Conservation (phyloP, 2,888 invertebrate species). For the Ochropacha duplaris region DNA sequence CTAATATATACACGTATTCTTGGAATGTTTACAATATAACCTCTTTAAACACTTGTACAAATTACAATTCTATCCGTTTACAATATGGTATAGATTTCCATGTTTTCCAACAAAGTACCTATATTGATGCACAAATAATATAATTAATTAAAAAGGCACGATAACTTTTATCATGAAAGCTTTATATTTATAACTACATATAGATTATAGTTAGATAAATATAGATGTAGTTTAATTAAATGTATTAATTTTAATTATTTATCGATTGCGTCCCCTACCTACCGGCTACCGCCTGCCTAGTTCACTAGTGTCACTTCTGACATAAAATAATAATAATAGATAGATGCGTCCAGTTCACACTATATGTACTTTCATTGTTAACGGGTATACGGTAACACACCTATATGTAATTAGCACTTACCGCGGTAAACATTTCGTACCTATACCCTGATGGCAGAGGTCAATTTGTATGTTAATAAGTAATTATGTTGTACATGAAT, state of each 20-base stretch:
- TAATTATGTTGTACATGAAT: slow-evolving; percentile 1
- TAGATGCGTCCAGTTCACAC: background rate
- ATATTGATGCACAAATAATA: too few species aligned
- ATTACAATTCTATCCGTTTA: too few species aligned
- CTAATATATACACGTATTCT: background rate
- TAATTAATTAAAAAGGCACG: background rate
- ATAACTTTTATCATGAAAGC: background rate
- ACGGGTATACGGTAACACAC: background rate
- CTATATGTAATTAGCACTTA: background rate
- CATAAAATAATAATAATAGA: too few species aligned
- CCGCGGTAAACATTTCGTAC: background rate
- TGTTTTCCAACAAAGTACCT: background rate
- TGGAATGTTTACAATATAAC: background rate
- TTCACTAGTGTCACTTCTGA: too few species aligned
- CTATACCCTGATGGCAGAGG: slow-evolving; percentile 7
- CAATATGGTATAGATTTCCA: too few species aligned
- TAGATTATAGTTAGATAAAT: too few species aligned
- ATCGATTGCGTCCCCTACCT: background rate
- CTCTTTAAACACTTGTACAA: background rate
- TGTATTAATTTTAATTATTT: background rate
- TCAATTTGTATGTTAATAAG: slow-evolving; percentile 21
- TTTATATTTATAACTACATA: background rate
- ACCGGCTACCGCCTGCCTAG: too few species aligned
- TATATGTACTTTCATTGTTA: background rate
- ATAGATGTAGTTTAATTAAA: background rate